These are phyloP conservation scores for Saccostrea glomerata DNA, from an alignment of 1,140 invertebrate genomes.

Conservation along the genomic window DNA sequence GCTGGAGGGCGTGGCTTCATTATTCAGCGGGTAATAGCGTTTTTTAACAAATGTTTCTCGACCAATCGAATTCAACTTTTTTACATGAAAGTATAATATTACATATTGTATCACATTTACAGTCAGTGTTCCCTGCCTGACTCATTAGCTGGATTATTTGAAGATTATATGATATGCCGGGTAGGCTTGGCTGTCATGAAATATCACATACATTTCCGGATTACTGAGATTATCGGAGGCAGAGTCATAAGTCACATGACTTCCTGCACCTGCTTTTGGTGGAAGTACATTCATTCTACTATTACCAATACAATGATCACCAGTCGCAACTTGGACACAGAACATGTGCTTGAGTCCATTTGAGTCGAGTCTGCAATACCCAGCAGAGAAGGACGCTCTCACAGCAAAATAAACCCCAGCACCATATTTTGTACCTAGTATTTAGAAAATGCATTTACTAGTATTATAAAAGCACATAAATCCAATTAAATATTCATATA, in stretches of 20 bases:
- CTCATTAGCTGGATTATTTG: constrained; percentile 1
- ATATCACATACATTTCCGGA: constrained; percentile 65
- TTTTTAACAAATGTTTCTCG: too few relatives aligned
- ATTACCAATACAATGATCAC: constrained; percentile 52
- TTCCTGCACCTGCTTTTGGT: constrained; percentile 38
- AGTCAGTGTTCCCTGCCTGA: neutral
- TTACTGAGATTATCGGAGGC: constrained; percentile 52
- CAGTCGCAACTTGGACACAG: constrained; percentile 56
- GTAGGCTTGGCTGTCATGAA: constrained; percentile 21
- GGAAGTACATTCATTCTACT: constrained; percentile 52
- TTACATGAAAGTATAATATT: too few relatives aligned
- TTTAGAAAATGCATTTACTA: too few relatives aligned
- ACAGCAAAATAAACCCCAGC: constrained; percentile 63
- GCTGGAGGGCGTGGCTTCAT: too few relatives aligned
- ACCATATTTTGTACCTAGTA: constrained; percentile 56
- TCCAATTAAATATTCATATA: too few relatives aligned
- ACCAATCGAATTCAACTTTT: too few relatives aligned
- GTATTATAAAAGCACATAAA: too few relatives aligned
- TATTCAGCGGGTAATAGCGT: too few relatives aligned
- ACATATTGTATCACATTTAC: too few relatives aligned
- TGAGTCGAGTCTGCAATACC: constrained; percentile 39
- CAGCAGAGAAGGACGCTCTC: constrained; percentile 53
- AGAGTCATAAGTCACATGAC: constrained; percentile 58
- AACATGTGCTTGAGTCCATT: constrained; percentile 55
- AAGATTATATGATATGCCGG: constrained; percentile 8